Base-by-base conservation (phyloP, 2,888 invertebrate genomes). In the Caenorhabditis sp. region DNA sequence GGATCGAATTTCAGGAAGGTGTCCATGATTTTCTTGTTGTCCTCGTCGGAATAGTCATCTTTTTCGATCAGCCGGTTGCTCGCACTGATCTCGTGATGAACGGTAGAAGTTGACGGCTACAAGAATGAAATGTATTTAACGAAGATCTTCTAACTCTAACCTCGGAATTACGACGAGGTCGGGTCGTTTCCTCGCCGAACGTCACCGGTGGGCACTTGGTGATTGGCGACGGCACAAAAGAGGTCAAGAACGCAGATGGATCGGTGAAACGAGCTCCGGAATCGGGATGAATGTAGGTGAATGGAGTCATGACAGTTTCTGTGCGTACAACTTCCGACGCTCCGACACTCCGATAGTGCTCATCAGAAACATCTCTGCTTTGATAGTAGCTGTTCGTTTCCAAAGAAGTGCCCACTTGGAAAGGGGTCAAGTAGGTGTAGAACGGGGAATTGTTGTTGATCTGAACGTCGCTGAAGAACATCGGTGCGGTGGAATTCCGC, bases 221-320 rank as follows among this genome's bases (percentile, higher is more conserved):
- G 41, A 75, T 35, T 35, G 75, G 75, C 7, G 75, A 75, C 2
- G 75, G 75, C 8, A 75, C 35, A 15, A 68, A 75, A 11, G 46
- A 32, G 6, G 39, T 75, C 43, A 75, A 56, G 48, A 45, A 75
- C 6, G 50, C 48, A 17, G 75, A 75, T 0, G 68, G 68, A 56
- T 73, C 73, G 15, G 73, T 73, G 17, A 73, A 32, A 52, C 45
- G 73, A 13, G 39, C 22, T n/a, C 56, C 75, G 13, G 62, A 73
- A 6, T 63, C 41, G 13, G 73, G 73, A 24, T 73, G 62, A 6
- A 71, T 39, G 48, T 55, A 71, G 17, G 71, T 71, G 48, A 39
- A 71, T 4, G 39, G 35, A 15, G 13, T 9, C 6, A 11, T 11
- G 4, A 52, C 4, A 2, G 24, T 7, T n/a, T 50, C 61, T 11